Evolutionary conservation across 2,888 invertebrate species (phyloP).

Genomic region (Agrotis ipsilon): DNA sequence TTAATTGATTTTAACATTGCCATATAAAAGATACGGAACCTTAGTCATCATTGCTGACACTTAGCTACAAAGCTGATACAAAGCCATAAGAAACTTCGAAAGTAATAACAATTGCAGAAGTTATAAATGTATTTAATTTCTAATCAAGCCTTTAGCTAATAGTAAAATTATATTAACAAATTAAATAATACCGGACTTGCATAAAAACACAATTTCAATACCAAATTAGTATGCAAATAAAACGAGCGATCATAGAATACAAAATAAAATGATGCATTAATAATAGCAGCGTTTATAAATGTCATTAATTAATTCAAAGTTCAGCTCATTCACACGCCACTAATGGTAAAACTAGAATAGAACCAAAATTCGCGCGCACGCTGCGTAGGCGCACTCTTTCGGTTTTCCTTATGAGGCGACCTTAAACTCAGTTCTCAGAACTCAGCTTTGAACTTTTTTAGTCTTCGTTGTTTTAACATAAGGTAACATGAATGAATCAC

Average conservation of each 20-base stretch:
- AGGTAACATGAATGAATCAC: constrained; percentile 63
- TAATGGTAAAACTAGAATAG: constrained; percentile 64
- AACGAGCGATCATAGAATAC: constrained; percentile 9
- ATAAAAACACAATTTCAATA: constrained; percentile 5
- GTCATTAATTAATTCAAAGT: constrained; percentile 51
- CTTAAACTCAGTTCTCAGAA: constrained; percentile 72
- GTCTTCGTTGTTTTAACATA: constrained; percentile 44
- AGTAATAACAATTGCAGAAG: background rate
- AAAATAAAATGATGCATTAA: constrained; percentile 7
- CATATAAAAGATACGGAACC: background rate
- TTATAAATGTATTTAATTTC: background rate
- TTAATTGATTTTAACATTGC: background rate
- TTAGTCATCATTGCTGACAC: background rate
- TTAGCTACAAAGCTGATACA: background rate
- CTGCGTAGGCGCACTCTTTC: constrained; percentile 72
- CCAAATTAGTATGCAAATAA: constrained; percentile 11
- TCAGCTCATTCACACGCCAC: constrained; percentile 70
- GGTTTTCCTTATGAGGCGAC: constrained; percentile 75
- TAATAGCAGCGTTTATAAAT: constrained; percentile 34
- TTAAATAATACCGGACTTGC: background rate
- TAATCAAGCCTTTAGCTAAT: background rate
- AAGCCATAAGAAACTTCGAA: background rate
- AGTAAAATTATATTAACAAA: background rate
- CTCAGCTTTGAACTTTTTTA: constrained; percentile 57
- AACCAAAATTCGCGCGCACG: constrained; percentile 55